Evolutionary conservation across 2,797 vertebrate species (phyloP), one percentile per base, ranked within the genome.

Genomic region (Cyclura pinguis): DNA sequence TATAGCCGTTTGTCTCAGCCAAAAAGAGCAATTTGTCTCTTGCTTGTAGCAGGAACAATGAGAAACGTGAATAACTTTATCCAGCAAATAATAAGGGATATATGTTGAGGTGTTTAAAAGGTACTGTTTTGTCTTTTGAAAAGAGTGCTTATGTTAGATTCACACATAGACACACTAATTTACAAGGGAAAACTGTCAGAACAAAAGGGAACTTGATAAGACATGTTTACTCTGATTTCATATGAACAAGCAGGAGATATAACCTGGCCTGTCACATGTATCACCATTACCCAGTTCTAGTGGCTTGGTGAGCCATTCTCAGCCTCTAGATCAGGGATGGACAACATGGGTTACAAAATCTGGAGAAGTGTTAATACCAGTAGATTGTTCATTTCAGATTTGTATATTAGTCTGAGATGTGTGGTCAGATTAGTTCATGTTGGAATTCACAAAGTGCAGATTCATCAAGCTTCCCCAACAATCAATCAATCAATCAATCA

Each of bases 11-110:
- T 83, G 84, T 91, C 92, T 96, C 88, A 95, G 93, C 93, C 67
- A 86, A 95, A 94, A 94, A 92, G 94, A 93, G 88, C 86, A 93
- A 95, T 92, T 85, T 95, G 90, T 95, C 92, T 94, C 82, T 74
- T 52, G 59, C 93, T 93, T 92, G 86, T 38, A 91, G 88, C 85
- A 90, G 91, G 90, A 95, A 91, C 88, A 92, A 84, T 84, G 73
- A 85, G 91, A 92, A 91, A 80, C 88, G 89, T 24, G 83, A 93
- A 80, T 92, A 94, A 91, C 83, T 69, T 88, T 91, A 90, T 69
- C 74, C 81, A 72, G 77, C 88, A 80, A 93, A 91, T 91, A 92
- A 95, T 93, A 55, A 91, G 91, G 80, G 89, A 64, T 69, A 50
- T 38, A 62, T 89, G 89, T 81, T 90, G 69, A 92, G 91, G 93